Conservation (phyloP, 2,888 invertebrate species). For the Tachina fera region DNA sequence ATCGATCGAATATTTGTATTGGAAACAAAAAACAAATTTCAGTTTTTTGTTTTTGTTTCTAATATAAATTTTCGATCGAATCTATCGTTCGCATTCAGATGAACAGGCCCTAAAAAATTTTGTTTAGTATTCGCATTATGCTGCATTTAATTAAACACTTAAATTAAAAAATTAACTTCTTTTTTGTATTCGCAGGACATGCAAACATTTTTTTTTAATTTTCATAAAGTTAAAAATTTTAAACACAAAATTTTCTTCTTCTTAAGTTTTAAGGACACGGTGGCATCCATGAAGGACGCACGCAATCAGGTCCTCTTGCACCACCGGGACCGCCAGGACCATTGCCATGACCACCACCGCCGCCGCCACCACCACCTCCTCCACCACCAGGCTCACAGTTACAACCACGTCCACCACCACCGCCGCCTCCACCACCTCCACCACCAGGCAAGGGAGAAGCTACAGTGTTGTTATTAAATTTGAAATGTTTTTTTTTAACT, state of each 20-base stretch:
- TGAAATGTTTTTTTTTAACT: background rate
- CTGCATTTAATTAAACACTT: too few relatives aligned
- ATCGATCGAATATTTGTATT: too few relatives aligned
- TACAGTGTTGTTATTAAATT: conserved; percentile 10
- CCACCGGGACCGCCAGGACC: conserved; percentile 72
- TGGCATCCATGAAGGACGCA: conserved; percentile 72
- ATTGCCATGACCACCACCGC: conserved; percentile 71
- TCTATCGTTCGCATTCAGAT: too few relatives aligned
- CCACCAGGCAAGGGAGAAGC: conserved; percentile 71
- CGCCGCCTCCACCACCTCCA: conserved; percentile 72
- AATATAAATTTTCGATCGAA: too few relatives aligned
- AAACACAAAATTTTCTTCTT: conserved; percentile 58
- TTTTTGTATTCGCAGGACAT: too few relatives aligned
- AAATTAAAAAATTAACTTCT: too few relatives aligned
- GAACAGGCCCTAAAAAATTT: too few relatives aligned
- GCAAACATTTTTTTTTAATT: too few relatives aligned
- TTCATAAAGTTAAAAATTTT: too few relatives aligned
- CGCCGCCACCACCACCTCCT: conserved; percentile 72
- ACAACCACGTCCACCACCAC: conserved; percentile 73
- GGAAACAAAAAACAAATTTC: too few relatives aligned
- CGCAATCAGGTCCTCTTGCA: conserved; percentile 70
- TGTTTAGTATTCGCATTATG: too few relatives aligned
- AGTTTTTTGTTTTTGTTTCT: too few relatives aligned
- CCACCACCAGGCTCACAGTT: conserved; percentile 73
- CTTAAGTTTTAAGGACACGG: conserved; percentile 70